A percentile compares a stretch with the other conserved stretches of the same genome.
Conservation (phyloP, 2,797 vertebrate species). For the Mormyrops attenuatus region DNA sequence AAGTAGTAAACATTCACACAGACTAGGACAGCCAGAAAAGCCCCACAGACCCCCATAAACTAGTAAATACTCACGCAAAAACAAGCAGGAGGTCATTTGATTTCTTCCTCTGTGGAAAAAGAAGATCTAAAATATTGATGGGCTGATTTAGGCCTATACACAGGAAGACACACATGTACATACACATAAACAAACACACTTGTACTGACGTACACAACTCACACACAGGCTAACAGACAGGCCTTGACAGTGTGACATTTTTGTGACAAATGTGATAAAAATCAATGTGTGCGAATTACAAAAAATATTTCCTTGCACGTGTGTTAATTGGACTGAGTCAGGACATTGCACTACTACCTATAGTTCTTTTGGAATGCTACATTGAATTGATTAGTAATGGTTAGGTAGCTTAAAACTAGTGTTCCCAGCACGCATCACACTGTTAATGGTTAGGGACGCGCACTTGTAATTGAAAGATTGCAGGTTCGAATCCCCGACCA, state of each 20-base stretch:
- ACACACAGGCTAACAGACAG: slow-evolving; percentile 6
- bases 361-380: not conserved
- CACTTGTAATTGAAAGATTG: no score
- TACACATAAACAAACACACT: slow-evolving; percentile 1
- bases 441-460: not conserved
- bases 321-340: not conserved
- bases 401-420: not conserved
- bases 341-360: not conserved
- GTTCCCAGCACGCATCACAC: not conserved
- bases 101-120: slow-evolving; percentile 1
- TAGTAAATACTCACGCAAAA: not conserved
- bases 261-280: not conserved
- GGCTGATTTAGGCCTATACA: not conserved
- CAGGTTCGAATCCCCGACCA: no score
- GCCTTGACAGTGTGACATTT: not conserved
- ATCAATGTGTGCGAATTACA: not conserved
- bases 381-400: not conserved
- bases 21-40: not conserved
- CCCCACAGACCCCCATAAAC: not conserved
- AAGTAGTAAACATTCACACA: not conserved
- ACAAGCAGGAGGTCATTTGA: not conserved
- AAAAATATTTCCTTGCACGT: not conserved
- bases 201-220: not conserved
- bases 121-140: slow-evolving; percentile 1
- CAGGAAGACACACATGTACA: slow-evolving; percentile 2